These are phyloP conservation scores for Solenodon paradoxus DNA, from an alignment of 2,113 vertebrate species.

Conservation along the genomic window DNA sequence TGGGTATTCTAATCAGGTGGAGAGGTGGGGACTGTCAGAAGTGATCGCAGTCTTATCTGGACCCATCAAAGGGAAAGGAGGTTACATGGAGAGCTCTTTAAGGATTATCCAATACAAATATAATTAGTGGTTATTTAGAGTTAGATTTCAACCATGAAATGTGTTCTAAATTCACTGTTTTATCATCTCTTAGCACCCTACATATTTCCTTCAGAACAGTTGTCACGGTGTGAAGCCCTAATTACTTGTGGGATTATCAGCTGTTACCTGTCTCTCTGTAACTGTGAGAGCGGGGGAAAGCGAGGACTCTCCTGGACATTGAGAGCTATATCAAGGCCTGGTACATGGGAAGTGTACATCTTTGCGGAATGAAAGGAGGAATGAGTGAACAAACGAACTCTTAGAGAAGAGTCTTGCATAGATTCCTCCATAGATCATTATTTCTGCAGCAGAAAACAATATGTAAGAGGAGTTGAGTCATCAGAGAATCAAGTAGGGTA, in stretches of 20 bases:
- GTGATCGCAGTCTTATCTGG: background rate
- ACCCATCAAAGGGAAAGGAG: background rate
- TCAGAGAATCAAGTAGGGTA: background rate
- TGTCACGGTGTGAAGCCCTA: background rate
- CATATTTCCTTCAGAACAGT: background rate
- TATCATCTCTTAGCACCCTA: background rate
- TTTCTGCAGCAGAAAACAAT: background rate
- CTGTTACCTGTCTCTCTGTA: background rate
- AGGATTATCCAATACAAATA: background rate
- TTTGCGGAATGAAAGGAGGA: background rate
- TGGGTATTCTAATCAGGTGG: background rate
- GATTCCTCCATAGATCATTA: background rate
- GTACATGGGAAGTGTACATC: background rate
- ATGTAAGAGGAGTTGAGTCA: background rate
- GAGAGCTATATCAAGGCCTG: too few species aligned
- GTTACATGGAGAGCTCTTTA: slow-evolving; percentile 8
- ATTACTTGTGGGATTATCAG: background rate
- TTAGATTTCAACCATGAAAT: background rate
- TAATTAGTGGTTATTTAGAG: background rate
- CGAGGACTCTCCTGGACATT: background rate
- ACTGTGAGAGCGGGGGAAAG: background rate
- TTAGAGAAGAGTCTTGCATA: background rate
- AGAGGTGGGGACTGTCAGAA: background rate
- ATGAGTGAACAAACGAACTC: background rate
- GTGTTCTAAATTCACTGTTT: background rate